These are phyloP conservation scores for Hiodon tergisus DNA, from an alignment of 2,113 vertebrate genomes.

Conservation along the genomic window DNA sequence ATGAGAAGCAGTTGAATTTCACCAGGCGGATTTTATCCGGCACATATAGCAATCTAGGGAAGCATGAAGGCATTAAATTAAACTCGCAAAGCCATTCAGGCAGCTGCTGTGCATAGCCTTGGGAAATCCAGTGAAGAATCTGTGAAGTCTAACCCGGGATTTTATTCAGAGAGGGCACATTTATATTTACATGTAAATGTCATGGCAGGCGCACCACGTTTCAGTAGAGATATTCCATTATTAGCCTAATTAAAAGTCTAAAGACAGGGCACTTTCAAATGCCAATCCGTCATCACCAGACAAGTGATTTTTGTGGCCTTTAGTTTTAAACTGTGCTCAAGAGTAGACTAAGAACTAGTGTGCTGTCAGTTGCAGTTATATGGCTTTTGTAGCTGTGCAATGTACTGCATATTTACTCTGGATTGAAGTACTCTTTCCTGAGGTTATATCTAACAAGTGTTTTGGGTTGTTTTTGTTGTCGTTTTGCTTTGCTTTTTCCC, in stretches of 20 bases:
- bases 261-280: not conserved
- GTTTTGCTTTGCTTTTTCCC: too few species aligned
- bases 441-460: too few species aligned
- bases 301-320: not conserved
- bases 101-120: constrained; percentile 51
- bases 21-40: constrained; percentile 24
- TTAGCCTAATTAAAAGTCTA: constrained; percentile 13
- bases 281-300: not conserved
- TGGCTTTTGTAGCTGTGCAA: too few species aligned
- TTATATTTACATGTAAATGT: constrained; percentile 16
- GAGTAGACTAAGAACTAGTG: not conserved
- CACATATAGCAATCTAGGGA: constrained; percentile 46
- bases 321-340: constrained; percentile 6
- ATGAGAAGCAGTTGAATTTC: constrained; percentile 29
- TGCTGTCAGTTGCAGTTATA: not conserved
- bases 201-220: not conserved
- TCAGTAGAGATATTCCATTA: constrained; percentile 1
- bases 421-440: too few species aligned
- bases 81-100: constrained; percentile 56
- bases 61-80: constrained; percentile 64
- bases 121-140: constrained; percentile 50
- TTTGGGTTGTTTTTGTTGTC: too few species aligned
- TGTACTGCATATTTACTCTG: too few species aligned
- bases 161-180: constrained; percentile 26
- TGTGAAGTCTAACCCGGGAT: constrained; percentile 43